Conservation (phyloP, 2,113 vertebrate species). For the Todiramphus saurophagus region DNA sequence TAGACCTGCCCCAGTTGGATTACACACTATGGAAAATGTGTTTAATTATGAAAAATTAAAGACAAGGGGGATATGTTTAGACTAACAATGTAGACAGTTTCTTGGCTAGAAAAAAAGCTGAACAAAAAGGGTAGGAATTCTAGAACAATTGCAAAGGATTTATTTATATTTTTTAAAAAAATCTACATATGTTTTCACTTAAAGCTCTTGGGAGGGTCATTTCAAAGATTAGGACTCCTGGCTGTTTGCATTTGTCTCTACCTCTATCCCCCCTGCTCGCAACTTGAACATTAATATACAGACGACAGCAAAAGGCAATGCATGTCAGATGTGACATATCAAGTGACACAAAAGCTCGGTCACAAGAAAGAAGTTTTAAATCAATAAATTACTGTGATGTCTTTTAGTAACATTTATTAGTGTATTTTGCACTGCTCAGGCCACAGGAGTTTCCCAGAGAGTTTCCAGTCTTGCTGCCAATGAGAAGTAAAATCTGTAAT, state of each 20-base stretch:
- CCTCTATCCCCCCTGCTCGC: not conserved
- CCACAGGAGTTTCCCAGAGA: not conserved
- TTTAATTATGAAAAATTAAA: conserved; percentile 75
- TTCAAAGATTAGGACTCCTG: conserved; percentile 44
- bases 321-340: conserved; percentile 27
- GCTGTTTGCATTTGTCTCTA: conserved; percentile 32
- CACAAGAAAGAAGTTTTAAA: conserved; percentile 18
- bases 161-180: conserved; percentile 29
- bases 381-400: conserved; percentile 2
- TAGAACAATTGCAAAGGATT: conserved; percentile 17
- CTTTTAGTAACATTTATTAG: conserved; percentile 22
- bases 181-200: conserved; percentile 65
- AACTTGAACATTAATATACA: conserved; percentile 30
- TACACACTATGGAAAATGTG: conserved; percentile 55
- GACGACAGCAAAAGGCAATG: conserved; percentile 29
- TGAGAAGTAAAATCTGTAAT: conserved; percentile 23
- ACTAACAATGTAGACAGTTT: conserved; percentile 62
- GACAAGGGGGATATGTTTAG: conserved; percentile 64
- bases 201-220: conserved; percentile 50
- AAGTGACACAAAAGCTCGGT: conserved; percentile 48
- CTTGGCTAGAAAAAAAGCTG: conserved; percentile 27
- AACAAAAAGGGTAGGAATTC: conserved; percentile 30
- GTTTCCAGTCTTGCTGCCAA: conserved; percentile 21
- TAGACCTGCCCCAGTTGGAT: conserved; percentile 53
- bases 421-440: conserved; percentile 13